phyloP scores from a whole-genome alignment of 2,113 vertebrate genomes.

The Myocastor coypus region DNA sequence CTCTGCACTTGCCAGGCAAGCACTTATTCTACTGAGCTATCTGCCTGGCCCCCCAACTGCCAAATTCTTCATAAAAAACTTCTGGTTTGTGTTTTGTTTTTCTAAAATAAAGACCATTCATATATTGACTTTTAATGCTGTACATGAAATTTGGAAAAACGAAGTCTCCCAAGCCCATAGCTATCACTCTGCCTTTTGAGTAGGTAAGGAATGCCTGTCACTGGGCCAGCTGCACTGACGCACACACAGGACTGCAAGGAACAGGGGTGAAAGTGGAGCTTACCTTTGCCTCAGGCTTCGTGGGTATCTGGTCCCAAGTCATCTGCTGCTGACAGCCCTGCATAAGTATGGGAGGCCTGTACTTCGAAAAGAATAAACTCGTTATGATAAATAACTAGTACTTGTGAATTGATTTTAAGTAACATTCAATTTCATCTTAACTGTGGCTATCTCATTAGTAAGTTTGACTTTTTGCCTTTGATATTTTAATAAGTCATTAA shows the following conservation, averaged over 20 bases:
- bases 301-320: background rate
- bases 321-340: background rate
- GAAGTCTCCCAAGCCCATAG: background rate
- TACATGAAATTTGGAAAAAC: background rate
- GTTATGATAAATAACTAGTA: background rate
- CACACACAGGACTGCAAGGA: background rate
- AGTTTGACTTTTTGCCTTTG: background rate
- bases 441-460: background rate
- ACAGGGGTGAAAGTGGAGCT: background rate
- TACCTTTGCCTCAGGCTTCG: background rate
- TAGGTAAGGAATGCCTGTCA: background rate
- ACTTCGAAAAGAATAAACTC: background rate
- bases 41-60: too few relatives aligned
- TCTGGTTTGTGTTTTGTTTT: background rate
- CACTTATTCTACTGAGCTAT: too few relatives aligned
- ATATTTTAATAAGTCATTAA: constrained; percentile 6
- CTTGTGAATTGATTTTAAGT: background rate
- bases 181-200: background rate
- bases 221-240: background rate
- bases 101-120: background rate
- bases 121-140: background rate
- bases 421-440: constrained; percentile 30
- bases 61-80: background rate
- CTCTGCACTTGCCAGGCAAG: too few relatives aligned
- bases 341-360: background rate